phyloP scores from a whole-genome alignment of 2,888 invertebrate species.

The Drosophila diplacantha region DNA sequence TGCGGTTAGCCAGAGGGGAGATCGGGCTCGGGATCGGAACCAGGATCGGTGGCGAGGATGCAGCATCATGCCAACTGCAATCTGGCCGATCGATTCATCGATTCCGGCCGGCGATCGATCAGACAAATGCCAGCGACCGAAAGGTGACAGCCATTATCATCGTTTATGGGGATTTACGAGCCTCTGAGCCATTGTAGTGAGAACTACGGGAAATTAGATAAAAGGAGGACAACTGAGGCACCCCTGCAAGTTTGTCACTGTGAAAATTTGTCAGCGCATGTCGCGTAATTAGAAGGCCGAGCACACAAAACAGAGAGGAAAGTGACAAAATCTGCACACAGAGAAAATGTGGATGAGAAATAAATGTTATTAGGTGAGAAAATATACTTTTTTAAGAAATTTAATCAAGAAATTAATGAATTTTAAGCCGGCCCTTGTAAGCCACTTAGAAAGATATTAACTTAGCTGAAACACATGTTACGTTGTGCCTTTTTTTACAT shows the following conservation, averaged over 20 bases:
- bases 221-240: background rate
- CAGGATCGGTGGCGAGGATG: conserved; percentile 13
- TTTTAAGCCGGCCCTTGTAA: too few species aligned
- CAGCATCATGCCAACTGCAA: conserved; percentile 41
- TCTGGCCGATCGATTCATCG: conserved; percentile 20
- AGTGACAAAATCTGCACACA: background rate
- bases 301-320: conserved; percentile 8
- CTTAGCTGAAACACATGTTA: too few species aligned
- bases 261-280: conserved; percentile 60
- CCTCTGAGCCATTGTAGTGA: conserved; percentile 29
- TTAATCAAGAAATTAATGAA: too few species aligned
- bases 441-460: too few species aligned
- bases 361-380: too few species aligned
- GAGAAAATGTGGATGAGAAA: background rate
- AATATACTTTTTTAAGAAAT: too few species aligned
- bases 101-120: conserved; percentile 50
- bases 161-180: conserved; percentile 62
- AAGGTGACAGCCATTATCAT: conserved; percentile 68
- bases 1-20: conserved; percentile 52
- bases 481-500: too few species aligned
- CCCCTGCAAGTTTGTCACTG: conserved; percentile 17
- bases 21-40: background rate
- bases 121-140: conserved; percentile 44
- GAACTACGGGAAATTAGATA: conserved; percentile 4
- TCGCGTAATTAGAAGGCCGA: conserved; percentile 55